These are phyloP conservation scores for Semnornis frantzii DNA, from an alignment of 2,113 vertebrate species.

Conservation along the genomic window DNA sequence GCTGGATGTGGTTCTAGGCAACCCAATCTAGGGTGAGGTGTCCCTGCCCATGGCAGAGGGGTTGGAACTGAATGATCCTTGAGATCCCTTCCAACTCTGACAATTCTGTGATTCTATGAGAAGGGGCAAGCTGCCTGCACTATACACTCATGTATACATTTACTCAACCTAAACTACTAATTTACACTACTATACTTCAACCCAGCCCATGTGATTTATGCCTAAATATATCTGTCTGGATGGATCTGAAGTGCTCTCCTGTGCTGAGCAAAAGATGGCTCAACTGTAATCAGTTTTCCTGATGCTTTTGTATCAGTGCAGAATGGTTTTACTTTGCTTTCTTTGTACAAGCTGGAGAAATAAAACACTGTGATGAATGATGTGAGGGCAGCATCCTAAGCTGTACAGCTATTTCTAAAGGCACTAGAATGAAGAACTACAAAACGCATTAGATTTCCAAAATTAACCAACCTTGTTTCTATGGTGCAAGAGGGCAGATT, in stretches of 20 bases:
- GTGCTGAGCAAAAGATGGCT: neutral
- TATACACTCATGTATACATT: neutral
- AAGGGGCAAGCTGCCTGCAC: neutral
- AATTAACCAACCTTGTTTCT: neutral
- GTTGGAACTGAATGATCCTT: too few relatives aligned
- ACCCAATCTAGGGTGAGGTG: too few relatives aligned
- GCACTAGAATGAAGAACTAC: neutral
- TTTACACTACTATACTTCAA: neutral
- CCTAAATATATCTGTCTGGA: neutral
- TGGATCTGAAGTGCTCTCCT: neutral
- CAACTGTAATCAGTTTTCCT: neutral
- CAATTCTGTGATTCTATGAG: too few relatives aligned
- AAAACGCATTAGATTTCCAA: neutral
- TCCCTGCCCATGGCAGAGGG: too few relatives aligned
- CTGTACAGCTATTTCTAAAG: neutral
- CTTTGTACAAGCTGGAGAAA: neutral
- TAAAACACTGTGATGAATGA: neutral
- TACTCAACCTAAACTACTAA: neutral
- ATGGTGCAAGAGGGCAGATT: neutral
- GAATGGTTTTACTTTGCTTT: neutral
- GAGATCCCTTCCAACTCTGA: too few relatives aligned
- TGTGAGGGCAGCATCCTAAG: neutral
- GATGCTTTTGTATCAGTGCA: neutral
- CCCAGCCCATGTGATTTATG: neutral
- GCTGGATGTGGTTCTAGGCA: too few relatives aligned